Percentiles rank a stretch among this genome's conserved stretches.
Evolutionary conservation across 1,140 invertebrate genomes (phyloP).

Genomic region (Drosophila burlai): DNA sequence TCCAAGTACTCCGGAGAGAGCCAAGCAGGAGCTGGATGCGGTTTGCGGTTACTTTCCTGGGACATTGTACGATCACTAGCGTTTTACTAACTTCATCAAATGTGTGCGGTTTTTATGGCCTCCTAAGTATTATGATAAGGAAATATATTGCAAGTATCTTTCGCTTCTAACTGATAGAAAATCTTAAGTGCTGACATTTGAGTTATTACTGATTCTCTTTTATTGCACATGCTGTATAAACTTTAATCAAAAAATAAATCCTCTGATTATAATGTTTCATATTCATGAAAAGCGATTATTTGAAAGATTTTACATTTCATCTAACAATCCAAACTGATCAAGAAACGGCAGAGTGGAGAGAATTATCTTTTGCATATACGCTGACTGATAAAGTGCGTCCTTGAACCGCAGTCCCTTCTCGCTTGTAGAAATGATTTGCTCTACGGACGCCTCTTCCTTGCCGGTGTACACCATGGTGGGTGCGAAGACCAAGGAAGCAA

Average conservation of each 20-base stretch:
- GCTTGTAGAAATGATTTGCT: constrained; percentile 22
- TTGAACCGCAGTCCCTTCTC: constrained; percentile 41
- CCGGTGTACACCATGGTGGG: constrained; percentile 58
- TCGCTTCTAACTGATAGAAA: constrained; percentile 46
- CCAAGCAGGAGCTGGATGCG: constrained; percentile 54
- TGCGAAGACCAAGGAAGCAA: constrained; percentile 55
- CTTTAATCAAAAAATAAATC: neutral
- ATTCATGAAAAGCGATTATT: neutral
- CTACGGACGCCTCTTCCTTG: constrained; percentile 64
- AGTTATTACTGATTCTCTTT: neutral
- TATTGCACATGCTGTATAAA: neutral
- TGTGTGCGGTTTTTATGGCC: neutral
- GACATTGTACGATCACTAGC: constrained; percentile 21
- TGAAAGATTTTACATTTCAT: neutral
- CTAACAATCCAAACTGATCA: neutral
- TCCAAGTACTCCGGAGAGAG: constrained; percentile 64
- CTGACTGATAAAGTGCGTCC: constrained; percentile 35
- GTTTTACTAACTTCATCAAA: neutral
- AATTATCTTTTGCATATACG: constrained; percentile 28
- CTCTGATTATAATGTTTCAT: neutral
- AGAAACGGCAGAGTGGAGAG: constrained; percentile 19
- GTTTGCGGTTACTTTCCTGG: constrained; percentile 1
- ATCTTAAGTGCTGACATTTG: too few species aligned
- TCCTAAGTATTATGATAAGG: neutral
- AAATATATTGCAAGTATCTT: neutral